phyloP scores from a whole-genome alignment of 2,113 vertebrate genomes.

The Cryptoleucopteryx plumbea region DNA sequence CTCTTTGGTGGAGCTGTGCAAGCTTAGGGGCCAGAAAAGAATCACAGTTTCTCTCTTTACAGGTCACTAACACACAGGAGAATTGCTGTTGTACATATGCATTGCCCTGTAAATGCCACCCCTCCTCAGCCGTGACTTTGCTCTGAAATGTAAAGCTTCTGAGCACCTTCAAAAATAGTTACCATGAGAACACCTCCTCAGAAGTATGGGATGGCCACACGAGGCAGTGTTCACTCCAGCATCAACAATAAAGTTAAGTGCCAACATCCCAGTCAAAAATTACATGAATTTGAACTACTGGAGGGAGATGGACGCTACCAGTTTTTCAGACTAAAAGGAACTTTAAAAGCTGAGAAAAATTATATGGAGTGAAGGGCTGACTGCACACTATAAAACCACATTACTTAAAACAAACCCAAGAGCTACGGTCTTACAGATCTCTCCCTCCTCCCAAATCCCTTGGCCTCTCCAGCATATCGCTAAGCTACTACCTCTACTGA shows the following conservation, averaged over 20 bases:
- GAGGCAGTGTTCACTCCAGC: background rate
- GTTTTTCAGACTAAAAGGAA: background rate
- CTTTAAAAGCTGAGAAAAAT: background rate
- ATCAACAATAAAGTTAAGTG: no score
- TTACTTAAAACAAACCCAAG: background rate
- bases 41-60: background rate
- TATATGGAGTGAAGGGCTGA: background rate
- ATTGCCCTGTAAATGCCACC: background rate
- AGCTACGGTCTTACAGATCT: background rate
- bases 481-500: background rate
- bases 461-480: background rate
- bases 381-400: background rate
- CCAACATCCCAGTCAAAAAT: background rate
- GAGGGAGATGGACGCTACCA: background rate
- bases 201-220: rapidly evolving
- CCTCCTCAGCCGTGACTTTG: background rate
- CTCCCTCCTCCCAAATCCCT: background rate
- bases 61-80: background rate
- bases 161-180: background rate
- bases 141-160: background rate
- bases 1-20: background rate
- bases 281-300: background rate
- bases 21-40: background rate
- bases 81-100: rapidly evolving
- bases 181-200: background rate